Conservation (phyloP, 2,888 invertebrate species). For the Aelia acuminata region DNA sequence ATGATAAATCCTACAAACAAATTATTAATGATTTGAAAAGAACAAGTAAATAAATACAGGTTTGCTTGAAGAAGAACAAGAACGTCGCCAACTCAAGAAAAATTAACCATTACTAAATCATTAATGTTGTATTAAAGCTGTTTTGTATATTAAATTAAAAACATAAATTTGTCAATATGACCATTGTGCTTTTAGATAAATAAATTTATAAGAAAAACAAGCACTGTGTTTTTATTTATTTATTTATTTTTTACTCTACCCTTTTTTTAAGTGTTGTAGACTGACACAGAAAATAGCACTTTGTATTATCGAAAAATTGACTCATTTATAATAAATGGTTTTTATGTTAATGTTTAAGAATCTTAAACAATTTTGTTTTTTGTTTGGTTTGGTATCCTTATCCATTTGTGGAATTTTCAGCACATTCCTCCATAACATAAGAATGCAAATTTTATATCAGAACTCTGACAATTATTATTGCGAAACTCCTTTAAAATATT, state of each 20-base stretch:
- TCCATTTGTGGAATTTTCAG: constrained; percentile 27
- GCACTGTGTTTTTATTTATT: constrained; percentile 10
- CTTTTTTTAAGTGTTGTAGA: constrained; percentile 3
- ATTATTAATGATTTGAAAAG: constrained; percentile 2
- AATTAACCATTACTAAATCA: constrained; percentile 29
- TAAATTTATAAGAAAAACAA: constrained; percentile 16
- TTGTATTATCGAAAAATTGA: not conserved
- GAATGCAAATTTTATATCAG: not conserved
- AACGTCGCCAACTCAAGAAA: not conserved
- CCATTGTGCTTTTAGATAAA: constrained; percentile 16
- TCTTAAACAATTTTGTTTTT: not conserved
- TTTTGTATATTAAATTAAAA: constrained; percentile 35
- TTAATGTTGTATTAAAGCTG: constrained; percentile 19
- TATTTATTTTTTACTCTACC: not conserved
- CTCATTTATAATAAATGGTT: not conserved
- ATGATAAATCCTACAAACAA: not conserved
- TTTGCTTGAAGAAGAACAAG: constrained; percentile 33
- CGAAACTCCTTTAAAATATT: not conserved
- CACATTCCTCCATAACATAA: constrained; percentile 55
- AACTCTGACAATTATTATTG: not conserved
- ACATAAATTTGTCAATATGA: constrained; percentile 22
- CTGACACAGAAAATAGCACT: constrained; percentile 42
- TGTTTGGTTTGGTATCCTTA: not conserved
- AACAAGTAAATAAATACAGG: not conserved
- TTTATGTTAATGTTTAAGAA: not conserved